Evolutionary conservation across 2,113 vertebrate genomes (phyloP), one percentile per base, ranked within the genome.

Genomic region (Crotalus viridis): DNA sequence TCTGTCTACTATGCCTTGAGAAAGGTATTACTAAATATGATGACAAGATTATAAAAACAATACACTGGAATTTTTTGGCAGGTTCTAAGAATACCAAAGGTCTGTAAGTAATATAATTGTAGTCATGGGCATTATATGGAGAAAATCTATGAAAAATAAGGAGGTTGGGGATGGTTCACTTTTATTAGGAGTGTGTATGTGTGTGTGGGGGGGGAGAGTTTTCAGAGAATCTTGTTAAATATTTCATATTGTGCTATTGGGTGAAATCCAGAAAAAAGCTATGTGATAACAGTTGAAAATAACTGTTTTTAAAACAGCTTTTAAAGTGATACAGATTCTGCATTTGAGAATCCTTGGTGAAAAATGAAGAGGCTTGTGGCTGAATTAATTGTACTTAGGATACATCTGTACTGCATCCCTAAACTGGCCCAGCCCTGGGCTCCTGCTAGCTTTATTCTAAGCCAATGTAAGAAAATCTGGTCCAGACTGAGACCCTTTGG

Each of bases 21-120:
- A 88, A 88, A 90, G 93, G 74, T 89, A 51, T 22, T n/a, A 33
- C 19, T 56, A 61, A 87, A 59, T 39, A 85, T 52, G 92, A n/a
- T 87, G 48, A 88, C 7, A 1, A 4, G n/a, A 24, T 85, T 94
- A 51, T 86, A 91, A 86, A 59, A 89, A 39, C 10, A 92, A 28
- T 55, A 94, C 90, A 10, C 12, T 15, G 10, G 46, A 7, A 59
- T 3, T 39, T 21, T 59, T n/a, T 33, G 1, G 24, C 17, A 24
- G 28, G 22, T 54, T 74, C 21, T 59, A 89, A 7, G 12, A 59
- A 55, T 87, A 61, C 1, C 59, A n/a, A 85, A 10, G 91, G 0
- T 81, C 17, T 81, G 10, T 81, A 81, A 28, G 4, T 54, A 89
- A 92, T 54, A n/a, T 48, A 87, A 91, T 28, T 88, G 69, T 69